Evolutionary conservation across 1,140 invertebrate genomes (phyloP).

Genomic region (Lucilia sericata): DNA sequence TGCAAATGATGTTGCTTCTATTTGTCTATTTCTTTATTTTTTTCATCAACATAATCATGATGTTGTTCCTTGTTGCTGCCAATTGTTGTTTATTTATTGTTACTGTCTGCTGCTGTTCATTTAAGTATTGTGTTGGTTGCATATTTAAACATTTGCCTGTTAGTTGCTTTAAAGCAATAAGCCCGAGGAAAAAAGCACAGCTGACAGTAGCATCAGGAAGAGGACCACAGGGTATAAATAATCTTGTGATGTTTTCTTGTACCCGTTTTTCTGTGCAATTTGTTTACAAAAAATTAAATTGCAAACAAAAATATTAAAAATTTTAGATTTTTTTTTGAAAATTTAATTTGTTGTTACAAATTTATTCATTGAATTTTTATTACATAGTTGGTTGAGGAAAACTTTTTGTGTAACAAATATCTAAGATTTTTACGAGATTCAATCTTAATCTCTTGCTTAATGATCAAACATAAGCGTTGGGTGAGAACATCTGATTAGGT

Average conservation of each 20-base stretch:
- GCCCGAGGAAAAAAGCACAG: background rate
- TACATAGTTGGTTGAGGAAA: background rate
- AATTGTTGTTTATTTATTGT: conserved; percentile 21
- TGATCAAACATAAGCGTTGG: too few relatives aligned
- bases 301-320: background rate
- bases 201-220: background rate
- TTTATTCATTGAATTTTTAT: conserved; percentile 25
- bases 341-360: background rate
- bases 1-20: conserved; percentile 19
- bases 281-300: background rate
- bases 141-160: conserved; percentile 4
- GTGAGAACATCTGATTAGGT: too few relatives aligned
- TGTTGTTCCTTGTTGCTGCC: background rate
- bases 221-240: conserved; percentile 24
- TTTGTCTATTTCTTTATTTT: conserved; percentile 3
- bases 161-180: background rate
- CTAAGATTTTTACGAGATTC: too few relatives aligned
- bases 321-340: background rate
- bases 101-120: background rate
- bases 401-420: too few relatives aligned
- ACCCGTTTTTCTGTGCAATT: background rate
- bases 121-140: background rate
- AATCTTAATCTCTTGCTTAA: too few relatives aligned
- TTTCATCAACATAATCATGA: background rate
- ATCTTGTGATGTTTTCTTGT: background rate